Evolutionary conservation across 2,888 invertebrate genomes (phyloP).

Genomic region (Cryptocheilus praepositus): DNA sequence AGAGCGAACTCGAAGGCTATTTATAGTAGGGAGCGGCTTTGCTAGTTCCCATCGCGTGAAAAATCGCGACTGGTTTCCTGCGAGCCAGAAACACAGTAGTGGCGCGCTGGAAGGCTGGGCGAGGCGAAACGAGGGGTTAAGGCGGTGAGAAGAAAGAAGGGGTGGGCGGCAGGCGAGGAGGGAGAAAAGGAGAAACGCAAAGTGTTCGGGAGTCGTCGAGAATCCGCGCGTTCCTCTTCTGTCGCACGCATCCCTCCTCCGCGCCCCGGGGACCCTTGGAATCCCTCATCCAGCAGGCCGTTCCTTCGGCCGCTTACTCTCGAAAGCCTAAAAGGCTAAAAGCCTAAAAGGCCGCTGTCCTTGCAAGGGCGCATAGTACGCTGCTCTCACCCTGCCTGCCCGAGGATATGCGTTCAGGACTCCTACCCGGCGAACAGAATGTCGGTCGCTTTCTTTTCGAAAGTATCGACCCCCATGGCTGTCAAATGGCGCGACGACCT

Average conservation of each 20-base stretch:
- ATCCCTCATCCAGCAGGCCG: slow-evolving; percentile 11
- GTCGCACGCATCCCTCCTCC: neutral
- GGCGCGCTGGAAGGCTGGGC: slow-evolving; percentile 14
- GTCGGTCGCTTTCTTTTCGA: no score
- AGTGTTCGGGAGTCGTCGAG: neutral
- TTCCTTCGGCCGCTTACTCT: slow-evolving; percentile 28
- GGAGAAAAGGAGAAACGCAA: slow-evolving; percentile 1
- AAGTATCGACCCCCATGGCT: no score
- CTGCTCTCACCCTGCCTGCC: neutral
- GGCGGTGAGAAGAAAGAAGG: slow-evolving; percentile 11
- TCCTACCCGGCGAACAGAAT: no score
- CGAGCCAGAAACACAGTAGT: slow-evolving; percentile 8
- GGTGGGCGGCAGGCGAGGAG: neutral
- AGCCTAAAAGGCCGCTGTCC: slow-evolving; percentile 49
- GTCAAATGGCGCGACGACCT: no score
- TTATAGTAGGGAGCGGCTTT: slow-evolving; percentile 65
- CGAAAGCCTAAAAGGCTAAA: slow-evolving; percentile 44
- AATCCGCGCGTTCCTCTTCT: neutral
- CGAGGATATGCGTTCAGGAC: no score
- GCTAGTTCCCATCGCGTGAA: slow-evolving; percentile 64
- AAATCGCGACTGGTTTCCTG: slow-evolving; percentile 62
- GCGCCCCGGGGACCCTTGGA: neutral
- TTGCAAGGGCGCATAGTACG: slow-evolving; percentile 51
- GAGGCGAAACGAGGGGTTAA: slow-evolving; percentile 13
- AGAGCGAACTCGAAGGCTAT: slow-evolving; percentile 65